Evolutionary conservation across 2,888 invertebrate species (phyloP), one percentile per base, ranked within the genome.

Genomic region (Hyposoter dolosus): DNA sequence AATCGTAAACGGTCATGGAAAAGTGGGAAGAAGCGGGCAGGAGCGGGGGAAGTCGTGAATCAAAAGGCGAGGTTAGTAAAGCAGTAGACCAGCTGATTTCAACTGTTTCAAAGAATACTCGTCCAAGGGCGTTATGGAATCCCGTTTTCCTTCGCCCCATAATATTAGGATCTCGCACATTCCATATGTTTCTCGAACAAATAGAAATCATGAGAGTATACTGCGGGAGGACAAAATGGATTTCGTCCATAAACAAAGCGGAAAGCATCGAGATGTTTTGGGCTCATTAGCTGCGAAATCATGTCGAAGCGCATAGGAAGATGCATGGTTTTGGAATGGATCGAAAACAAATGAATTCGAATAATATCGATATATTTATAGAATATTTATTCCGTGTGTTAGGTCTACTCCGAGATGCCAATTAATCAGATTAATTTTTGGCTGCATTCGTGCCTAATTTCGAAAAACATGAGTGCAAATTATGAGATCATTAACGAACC

Each of bases 21-120:
- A n/a, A 43, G 35, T 45, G 43, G n/a, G 32, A 45, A 60, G 68
- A 17, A 60, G 17, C 19, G 65, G 5, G 65, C 12, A 60, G 28
- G 23, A 71, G 45, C 40, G 66, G 60, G n/a, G 10, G 40, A 40
- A 40, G 40, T 40, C 15, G 60, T 45, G 79, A 71, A 60, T 71
- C 56, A 47, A 60, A 72, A 60, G 69, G 53, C 23, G 50, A 72
- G 81, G 81, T 82, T 82, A 81, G 84, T 84, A 76, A 77, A 72
- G 75, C 77, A 78, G 66, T 66, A 47, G 74, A 68, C 77, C 85
- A 85, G 78, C 84, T 85, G 84, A 85, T 78, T 56, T 60, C 19
- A 23, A 60, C 56, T 60, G 40, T 23, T 60, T n/a, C 72, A 40
- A 78, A 74, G 74, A 77, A 63, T 74, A 19, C 23, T 69, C 60